A percentile compares a stretch with the other conserved stretches of the same genome.
Conservation (phyloP, 2,888 invertebrate species). For the Graphium colonna region DNA sequence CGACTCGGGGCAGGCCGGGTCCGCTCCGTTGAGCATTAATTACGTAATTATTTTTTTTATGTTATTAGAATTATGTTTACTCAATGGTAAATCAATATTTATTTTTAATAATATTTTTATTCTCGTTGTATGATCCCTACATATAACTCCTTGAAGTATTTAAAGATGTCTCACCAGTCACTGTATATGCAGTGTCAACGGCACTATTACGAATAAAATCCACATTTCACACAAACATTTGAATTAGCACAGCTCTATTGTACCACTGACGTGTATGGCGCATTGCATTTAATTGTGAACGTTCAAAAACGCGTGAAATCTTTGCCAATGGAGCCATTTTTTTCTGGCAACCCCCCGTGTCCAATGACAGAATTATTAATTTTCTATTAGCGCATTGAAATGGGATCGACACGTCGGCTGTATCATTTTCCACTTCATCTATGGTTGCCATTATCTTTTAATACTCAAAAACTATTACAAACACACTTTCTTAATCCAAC, state of each 20-base stretch:
- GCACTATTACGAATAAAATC: neutral
- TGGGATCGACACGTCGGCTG: slow-evolving; percentile 70
- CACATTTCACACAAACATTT: neutral
- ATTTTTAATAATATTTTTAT: too few species aligned
- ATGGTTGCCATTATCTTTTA: slow-evolving; percentile 57
- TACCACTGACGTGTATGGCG: neutral
- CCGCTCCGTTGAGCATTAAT: too few species aligned
- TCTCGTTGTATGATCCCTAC: too few species aligned
- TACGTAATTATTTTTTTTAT: too few species aligned
- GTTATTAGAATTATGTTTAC: too few species aligned
- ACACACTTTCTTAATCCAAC: slow-evolving; percentile 2
- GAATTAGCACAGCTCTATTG: neutral
- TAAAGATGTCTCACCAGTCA: too few species aligned
- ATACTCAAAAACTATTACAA: slow-evolving; percentile 40
- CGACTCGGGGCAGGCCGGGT: too few species aligned
- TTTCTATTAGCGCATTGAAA: slow-evolving; percentile 72
- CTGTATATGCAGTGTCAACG: too few species aligned
- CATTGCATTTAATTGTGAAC: slow-evolving; percentile 24
- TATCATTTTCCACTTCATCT: slow-evolving; percentile 77
- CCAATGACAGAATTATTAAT: slow-evolving; percentile 61
- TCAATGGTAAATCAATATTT: too few species aligned
- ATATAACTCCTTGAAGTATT: too few species aligned
- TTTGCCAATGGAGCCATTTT: slow-evolving; percentile 41
- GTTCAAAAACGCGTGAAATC: slow-evolving; percentile 45
- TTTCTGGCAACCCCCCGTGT: slow-evolving; percentile 34